Evolutionary conservation across 2,113 vertebrate species (phyloP), one percentile per base, ranked within the genome.

Genomic region (Opisthocomus hoazin): DNA sequence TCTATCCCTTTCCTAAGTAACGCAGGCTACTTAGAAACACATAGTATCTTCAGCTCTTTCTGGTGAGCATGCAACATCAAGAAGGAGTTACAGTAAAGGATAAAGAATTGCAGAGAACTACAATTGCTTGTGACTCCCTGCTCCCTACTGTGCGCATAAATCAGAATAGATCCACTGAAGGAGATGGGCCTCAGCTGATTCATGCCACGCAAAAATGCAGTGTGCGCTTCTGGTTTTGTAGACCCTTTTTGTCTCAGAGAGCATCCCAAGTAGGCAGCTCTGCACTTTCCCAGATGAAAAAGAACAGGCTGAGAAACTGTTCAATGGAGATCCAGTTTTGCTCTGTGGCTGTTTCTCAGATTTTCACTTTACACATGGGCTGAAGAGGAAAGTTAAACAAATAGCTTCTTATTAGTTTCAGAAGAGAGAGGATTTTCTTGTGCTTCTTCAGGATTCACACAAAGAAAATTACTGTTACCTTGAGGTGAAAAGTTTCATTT

Each of bases 31-130:
- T 84, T 84, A 68, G 36, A 90, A 97, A 84, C 57, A 94, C 39
- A 86, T 10, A 58, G 20, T 60, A 68, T 83, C 94, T 96, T 91
- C 71, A 93, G 45, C 94, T 89, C 87, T 93, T 97, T 85, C 54
- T 68, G 56, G 83, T 92, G 70, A 80, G 51, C 57, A 48, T 58
- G 66, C 70, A 81, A 56, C 5, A 6, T 81, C 58, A 80, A 90
- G 81, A 96, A 92, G 29, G 60, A 94, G 24, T 71, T 79, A 74
- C 73, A 56, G 48, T 50, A 65, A 90, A 87, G 18, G 26, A 79
- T 83, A 84, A 65, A 65, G n/a, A 74, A 82, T 15, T 63, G 36
- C 30, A 85, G 19, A 76, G 54, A 91, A 56, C 23, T 84, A 29
- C 45, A 80, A 74, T 45, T 74, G 29, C 70, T 94, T 16, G 2